Conservation (phyloP, 1,140 invertebrate species). For the Zeugodacus cucurbitae region DNA sequence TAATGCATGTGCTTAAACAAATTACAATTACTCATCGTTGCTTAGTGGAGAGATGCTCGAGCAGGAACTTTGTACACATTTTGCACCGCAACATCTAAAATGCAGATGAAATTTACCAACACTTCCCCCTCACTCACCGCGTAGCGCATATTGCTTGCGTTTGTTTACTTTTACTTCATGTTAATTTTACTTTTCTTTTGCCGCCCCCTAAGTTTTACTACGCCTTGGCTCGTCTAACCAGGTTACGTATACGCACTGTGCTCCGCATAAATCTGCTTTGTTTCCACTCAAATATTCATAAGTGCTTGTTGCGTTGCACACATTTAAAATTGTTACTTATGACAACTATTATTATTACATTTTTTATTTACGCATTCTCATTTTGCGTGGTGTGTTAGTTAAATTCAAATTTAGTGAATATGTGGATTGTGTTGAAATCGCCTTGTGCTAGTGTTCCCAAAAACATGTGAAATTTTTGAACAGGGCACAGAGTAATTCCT, state of each 20-base stretch:
- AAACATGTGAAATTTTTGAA: too few relatives aligned
- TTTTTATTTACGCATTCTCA: background rate
- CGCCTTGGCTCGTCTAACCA: background rate
- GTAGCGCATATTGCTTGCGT: background rate
- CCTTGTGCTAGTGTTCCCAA: too few relatives aligned
- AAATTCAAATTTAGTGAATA: too few relatives aligned
- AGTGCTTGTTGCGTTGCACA: background rate
- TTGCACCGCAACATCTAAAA: background rate
- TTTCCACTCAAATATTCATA: background rate
- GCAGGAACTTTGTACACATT: background rate
- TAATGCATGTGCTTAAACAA: background rate
- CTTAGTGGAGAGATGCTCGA: background rate
- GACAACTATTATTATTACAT: background rate
- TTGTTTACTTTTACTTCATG: background rate
- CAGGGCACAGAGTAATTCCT: too few relatives aligned
- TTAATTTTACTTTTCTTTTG: background rate
- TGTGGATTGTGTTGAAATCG: too few relatives aligned
- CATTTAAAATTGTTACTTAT: background rate
- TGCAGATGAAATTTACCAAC: background rate
- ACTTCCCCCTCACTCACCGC: background rate
- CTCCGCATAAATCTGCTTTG: background rate
- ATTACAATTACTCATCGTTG: background rate
- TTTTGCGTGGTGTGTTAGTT: background rate
- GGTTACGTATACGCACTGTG: slow-evolving; percentile 2
- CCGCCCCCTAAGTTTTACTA: background rate